Evolutionary conservation across 1,140 invertebrate genomes (phyloP), one percentile per base, ranked within the genome.

Genomic region (Branchinecta lindahli): DNA sequence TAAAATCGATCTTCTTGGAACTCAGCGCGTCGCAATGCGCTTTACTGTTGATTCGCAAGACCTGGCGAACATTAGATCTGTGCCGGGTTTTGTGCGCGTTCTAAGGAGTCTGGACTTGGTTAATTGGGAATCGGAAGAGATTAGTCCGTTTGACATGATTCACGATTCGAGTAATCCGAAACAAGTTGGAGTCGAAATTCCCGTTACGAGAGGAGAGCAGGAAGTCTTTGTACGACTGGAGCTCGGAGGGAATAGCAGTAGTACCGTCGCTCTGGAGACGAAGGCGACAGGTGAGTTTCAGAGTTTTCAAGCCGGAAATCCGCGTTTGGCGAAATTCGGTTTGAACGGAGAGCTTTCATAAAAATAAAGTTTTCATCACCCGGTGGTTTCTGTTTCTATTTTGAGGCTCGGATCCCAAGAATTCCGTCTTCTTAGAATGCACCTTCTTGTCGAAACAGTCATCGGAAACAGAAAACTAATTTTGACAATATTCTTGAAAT

Each of bases 181-280:
- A 61, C 52, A 61, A 6, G 52, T 61, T 12, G 52, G 12, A 12
- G 12, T 61, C 12, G 52, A 61, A 61, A 61, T 61, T 61, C 52
- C 52, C 52, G 52, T 61, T 61, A 15, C 52, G 18, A 61, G 52
- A 61, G 52, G 18, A 61, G 52, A 61, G 52, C 12, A 61, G 46
- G 68, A 69, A 46, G 33, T 46, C 46, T 69, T 45, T 21, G 44
- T 69, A 21, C 68, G 47, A 46, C 15, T 69, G 10, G 45, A 69
- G 52, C 45, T 47, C 5, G 68, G 68, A 12, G 33, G 44, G 12
- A 46, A 33, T 21, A 45, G 18, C 52, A 69, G 68, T 21, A 69
- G 52, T 45, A 69, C 68, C 44, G 18, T 69, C n/a, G 47, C 45
- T 47, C 45, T 69, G 10, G 45, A 69, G 52, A 69, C 68, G 6